Evolutionary conservation across 2,797 vertebrate species (phyloP).

Genomic region (Bradypodion pumilum): DNA sequence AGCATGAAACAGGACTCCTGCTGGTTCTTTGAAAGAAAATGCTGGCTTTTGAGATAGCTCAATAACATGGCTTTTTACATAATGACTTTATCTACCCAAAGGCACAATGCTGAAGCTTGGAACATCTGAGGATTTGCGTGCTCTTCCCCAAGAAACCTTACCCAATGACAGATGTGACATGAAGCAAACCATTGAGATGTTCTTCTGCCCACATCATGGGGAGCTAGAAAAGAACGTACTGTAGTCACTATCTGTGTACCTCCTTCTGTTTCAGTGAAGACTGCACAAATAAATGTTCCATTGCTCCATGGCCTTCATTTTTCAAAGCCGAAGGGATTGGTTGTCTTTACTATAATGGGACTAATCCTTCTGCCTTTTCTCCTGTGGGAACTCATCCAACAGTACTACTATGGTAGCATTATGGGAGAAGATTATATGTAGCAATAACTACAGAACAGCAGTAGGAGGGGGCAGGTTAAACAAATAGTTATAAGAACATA

Average conservation of each 20-base stretch:
- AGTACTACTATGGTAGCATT: no score
- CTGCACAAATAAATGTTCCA: no score
- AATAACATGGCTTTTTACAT: conserved; percentile 26
- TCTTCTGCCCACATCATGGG: background rate
- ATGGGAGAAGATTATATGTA: no score
- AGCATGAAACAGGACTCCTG: background rate
- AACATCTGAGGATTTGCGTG: background rate
- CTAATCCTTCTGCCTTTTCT: no score
- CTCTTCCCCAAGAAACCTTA: background rate
- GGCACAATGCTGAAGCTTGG: conserved; percentile 25
- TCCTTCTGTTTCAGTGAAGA: background rate
- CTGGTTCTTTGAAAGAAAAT: conserved; percentile 8
- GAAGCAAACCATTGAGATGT: background rate
- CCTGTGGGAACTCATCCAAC: no score
- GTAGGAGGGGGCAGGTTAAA: no score
- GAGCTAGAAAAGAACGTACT: background rate
- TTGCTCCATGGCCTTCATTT: no score
- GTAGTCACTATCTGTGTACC: no score
- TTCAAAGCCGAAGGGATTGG: no score
- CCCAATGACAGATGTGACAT: background rate
- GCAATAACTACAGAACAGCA: no score
- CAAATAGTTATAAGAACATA: no score
- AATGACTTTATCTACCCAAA: conserved; percentile 33
- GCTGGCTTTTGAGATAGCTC: conserved; percentile 17
- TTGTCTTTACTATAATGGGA: no score